Evolutionary conservation across 1,140 invertebrate species (phyloP), one percentile per base, ranked within the genome.

Genomic region (Cyclina sinensis): DNA sequence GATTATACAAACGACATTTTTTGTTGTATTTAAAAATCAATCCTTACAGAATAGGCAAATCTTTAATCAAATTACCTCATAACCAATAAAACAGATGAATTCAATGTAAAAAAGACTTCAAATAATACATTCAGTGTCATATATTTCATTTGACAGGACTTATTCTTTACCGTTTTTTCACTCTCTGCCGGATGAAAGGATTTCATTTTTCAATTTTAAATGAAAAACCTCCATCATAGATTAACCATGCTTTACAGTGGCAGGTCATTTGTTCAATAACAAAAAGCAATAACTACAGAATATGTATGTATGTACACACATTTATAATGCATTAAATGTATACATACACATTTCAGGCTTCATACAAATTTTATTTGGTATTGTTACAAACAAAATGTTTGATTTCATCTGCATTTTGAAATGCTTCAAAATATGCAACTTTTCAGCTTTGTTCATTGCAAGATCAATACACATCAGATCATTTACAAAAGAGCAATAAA

Each of bases 101-200:
- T 27, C 11, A 46, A 43, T 24, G 16, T 27, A 48, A 46, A 76
- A 76, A 2, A 24, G n/a, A 43, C 32, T 46, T 76, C 27, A 11
- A 48, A 76, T 54, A 48, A 74, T 43, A 74, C 43, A 46, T 35
- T 43, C 5, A 76, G n/a, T 76, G 39, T 48, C 24, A 76, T n/a
- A 48, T 48, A 51, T 76, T 70, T 37, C 4, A 70, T 35, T 27
- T 18, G 37, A 65, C 18, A 14, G 65, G 9, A 39, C 16, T 16
- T 27, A 37, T 21, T 70, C 14, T 37, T 37, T 70, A 27, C 35
- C 35, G 32, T 70, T n/a, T n/a, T 70, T 70, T 37, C 65, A 70
- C 16, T 70, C 12, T 27, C 9, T 70, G 11, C 4, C 1, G 1
- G 1, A 14, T 70, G 65, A 70, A 70, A 37, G 32, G 1, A 37